Evolutionary conservation across 1,140 invertebrate genomes (phyloP).

Genomic region (Globodera ellingtonae): DNA sequence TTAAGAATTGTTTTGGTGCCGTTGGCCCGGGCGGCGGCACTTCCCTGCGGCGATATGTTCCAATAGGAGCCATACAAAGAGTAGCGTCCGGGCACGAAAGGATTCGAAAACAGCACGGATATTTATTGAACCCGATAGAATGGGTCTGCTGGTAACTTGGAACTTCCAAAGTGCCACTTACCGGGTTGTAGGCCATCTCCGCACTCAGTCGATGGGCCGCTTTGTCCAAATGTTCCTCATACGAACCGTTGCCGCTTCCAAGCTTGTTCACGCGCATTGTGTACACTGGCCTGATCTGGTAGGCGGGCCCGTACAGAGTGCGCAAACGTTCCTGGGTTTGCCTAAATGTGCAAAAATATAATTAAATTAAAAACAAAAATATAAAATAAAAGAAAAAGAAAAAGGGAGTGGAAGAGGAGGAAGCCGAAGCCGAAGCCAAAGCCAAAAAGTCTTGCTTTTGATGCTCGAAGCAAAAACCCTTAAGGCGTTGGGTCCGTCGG

Average conservation of each 20-base stretch:
- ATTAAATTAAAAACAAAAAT: constrained; percentile 10
- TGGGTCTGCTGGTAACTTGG: constrained; percentile 11
- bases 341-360: constrained; percentile 27
- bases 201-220: constrained; percentile 50
- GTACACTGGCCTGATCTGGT: constrained; percentile 58
- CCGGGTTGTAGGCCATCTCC: constrained; percentile 55
- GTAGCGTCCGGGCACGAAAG: constrained; percentile 49
- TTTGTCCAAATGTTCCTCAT: constrained; percentile 64
- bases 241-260: constrained; percentile 30
- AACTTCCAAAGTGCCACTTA: constrained; percentile 14
- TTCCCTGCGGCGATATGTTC: constrained; percentile 47
- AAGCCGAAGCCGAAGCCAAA: too few species aligned
- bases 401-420: not conserved
- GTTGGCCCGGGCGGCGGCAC: constrained; percentile 19
- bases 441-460: too few species aligned
- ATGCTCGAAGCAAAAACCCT: too few species aligned
- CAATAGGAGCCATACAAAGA: constrained; percentile 62
- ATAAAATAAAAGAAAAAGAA: not conserved
- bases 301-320: constrained; percentile 59
- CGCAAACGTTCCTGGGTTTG: constrained; percentile 53
- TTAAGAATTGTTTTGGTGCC: not conserved
- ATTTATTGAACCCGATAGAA: not conserved
- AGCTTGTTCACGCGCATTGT: constrained; percentile 42
- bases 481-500: not conserved
- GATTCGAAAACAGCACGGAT: constrained; percentile 29